Evolutionary conservation across 2,113 vertebrate genomes (phyloP).

Genomic region (Nesospiza acunhae): DNA sequence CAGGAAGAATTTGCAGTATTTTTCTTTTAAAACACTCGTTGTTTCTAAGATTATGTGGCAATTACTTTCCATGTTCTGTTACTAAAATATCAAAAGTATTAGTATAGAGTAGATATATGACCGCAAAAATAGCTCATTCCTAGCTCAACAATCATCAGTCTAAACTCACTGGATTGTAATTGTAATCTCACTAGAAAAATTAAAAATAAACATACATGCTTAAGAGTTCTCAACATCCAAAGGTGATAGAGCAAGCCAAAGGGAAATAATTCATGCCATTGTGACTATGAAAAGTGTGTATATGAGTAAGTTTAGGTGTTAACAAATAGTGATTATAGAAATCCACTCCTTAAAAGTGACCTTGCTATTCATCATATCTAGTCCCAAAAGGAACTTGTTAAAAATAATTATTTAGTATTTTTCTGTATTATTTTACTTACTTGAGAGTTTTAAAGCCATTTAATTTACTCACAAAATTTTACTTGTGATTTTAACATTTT

Average conservation of each 20-base stretch:
- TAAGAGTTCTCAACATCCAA: background rate
- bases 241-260: background rate
- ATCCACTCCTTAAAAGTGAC: background rate
- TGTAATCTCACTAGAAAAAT: background rate
- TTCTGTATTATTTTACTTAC: background rate
- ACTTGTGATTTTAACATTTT: background rate
- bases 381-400: background rate
- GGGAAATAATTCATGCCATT: background rate
- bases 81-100: background rate
- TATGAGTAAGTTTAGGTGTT: background rate
- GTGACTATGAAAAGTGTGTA: background rate
- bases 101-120: background rate
- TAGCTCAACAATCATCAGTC: background rate
- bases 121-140: background rate
- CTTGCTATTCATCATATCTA: background rate
- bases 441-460: background rate
- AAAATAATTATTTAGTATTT: background rate
- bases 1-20: background rate
- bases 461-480: background rate
- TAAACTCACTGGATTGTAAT: background rate
- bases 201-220: background rate
- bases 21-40: background rate
- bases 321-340: background rate
- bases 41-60: background rate
- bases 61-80: background rate